A percentile compares a stretch with the other conserved stretches of the same genome.
These are phyloP conservation scores for Junonia oenone DNA, from an alignment of 2,888 invertebrate species.

Conservation along the genomic window DNA sequence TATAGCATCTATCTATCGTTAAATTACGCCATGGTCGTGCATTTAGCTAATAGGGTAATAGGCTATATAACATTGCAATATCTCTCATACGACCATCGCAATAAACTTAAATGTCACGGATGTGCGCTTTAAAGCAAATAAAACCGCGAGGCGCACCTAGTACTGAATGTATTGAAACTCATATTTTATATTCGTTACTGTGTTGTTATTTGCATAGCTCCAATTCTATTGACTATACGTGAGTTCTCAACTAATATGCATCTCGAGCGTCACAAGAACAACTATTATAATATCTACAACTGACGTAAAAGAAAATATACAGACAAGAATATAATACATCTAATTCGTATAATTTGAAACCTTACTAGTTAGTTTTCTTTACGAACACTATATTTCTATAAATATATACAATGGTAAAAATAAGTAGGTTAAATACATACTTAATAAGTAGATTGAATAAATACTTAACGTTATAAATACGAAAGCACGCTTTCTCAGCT, in stretches of 20 bases:
- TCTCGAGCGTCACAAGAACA: not conserved
- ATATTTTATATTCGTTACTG: too few relatives aligned
- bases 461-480: not conserved
- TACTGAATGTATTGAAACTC: too few relatives aligned
- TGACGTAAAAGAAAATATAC: not conserved
- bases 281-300: not conserved
- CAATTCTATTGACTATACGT: not conserved
- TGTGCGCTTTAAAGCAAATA: too few relatives aligned
- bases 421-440: not conserved
- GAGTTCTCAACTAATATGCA: not conserved
- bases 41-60: too few relatives aligned
- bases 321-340: not conserved
- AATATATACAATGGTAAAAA: not conserved
- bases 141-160: too few relatives aligned
- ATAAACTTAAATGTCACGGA: too few relatives aligned
- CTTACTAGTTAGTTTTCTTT: conserved; percentile 7
- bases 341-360: conserved; percentile 14
- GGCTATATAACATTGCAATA: too few relatives aligned
- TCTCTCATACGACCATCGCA: too few relatives aligned
- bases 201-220: not conserved
- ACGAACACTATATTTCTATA: not conserved
- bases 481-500: not conserved
- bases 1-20: too few relatives aligned
- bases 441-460: not conserved
- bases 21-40: too few relatives aligned